These are phyloP conservation scores for Rutilus rutilus DNA, from an alignment of 2,113 vertebrate genomes.

Conservation along the genomic window DNA sequence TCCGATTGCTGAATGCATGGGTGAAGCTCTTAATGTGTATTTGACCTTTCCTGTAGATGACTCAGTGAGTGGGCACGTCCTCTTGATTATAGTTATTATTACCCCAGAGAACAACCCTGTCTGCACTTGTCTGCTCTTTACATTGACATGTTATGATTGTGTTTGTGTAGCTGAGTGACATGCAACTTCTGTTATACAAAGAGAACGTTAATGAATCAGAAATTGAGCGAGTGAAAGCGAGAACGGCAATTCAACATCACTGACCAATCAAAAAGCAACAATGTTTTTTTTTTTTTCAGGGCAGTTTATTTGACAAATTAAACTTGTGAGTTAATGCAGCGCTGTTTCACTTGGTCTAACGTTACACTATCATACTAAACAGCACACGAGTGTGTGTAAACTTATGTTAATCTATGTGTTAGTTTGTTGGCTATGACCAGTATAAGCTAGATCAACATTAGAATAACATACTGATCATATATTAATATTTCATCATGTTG, in stretches of 20 bases:
- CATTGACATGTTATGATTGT: conserved; percentile 28
- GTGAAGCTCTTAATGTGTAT: conserved; percentile 18
- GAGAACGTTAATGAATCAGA: conserved; percentile 24
- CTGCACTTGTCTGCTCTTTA: conserved; percentile 42
- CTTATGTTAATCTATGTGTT: no score
- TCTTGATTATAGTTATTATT: conserved; percentile 39
- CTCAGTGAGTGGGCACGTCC: conserved; percentile 20
- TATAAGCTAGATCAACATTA: no score
- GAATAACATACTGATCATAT: no score
- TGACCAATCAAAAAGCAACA: not conserved
- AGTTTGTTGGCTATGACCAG: no score
- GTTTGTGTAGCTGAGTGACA: conserved; percentile 24
- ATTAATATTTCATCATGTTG: no score
- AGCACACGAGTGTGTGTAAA: no score
- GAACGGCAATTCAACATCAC: not conserved
- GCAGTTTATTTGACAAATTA: no score
- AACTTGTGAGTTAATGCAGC: no score
- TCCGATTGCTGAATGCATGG: conserved; percentile 28
- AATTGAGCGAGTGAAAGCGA: not conserved
- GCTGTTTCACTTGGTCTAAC: no score
- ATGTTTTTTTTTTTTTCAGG: no score
- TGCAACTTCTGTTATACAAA: not conserved
- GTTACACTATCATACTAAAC: no score
- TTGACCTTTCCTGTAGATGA: conserved; percentile 39
- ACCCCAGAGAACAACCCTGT: conserved; percentile 29